Evolutionary conservation across 2,888 invertebrate genomes (phyloP).

Genomic region (Dasysyrphus albostriatus): DNA sequence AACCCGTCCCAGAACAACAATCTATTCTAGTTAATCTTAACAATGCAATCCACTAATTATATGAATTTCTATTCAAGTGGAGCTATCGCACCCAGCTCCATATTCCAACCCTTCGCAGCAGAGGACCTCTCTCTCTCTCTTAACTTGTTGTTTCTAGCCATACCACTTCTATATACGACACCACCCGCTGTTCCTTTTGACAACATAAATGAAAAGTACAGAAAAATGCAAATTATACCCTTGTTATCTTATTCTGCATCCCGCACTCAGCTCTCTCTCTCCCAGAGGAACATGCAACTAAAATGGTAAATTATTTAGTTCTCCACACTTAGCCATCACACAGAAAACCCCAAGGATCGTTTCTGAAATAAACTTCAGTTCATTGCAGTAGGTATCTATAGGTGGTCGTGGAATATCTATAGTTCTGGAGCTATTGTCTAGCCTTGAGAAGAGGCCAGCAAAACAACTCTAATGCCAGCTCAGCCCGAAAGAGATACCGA

Average conservation of each 20-base stretch:
- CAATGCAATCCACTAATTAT: constrained; percentile 74
- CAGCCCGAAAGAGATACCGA: constrained; percentile 55
- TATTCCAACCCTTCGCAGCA: neutral
- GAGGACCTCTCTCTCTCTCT: neutral
- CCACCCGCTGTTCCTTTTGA: constrained; percentile 11
- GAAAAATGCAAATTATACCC: constrained; percentile 71
- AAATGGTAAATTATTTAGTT: constrained; percentile 74
- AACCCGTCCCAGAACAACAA: constrained; percentile 44
- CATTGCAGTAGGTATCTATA: constrained; percentile 40
- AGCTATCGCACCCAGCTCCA: neutral
- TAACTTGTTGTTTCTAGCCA: constrained; percentile 59
- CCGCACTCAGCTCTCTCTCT: neutral
- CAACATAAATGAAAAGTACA: constrained; percentile 52
- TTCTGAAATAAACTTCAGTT: constrained; percentile 60
- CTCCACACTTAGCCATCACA: constrained; percentile 59
- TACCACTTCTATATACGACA: neutral
- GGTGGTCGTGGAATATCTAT: neutral
- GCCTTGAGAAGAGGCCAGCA: constrained; percentile 38
- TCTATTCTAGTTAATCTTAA: constrained; percentile 66
- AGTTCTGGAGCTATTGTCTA: constrained; percentile 50
- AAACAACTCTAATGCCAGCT: constrained; percentile 69
- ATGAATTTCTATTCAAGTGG: constrained; percentile 55
- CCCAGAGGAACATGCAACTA: constrained; percentile 55
- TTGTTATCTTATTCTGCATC: constrained; percentile 51
- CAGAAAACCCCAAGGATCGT: constrained; percentile 23